These are phyloP conservation scores for Ciconia maguari DNA, from an alignment of 2,113 vertebrate species.

Conservation along the genomic window DNA sequence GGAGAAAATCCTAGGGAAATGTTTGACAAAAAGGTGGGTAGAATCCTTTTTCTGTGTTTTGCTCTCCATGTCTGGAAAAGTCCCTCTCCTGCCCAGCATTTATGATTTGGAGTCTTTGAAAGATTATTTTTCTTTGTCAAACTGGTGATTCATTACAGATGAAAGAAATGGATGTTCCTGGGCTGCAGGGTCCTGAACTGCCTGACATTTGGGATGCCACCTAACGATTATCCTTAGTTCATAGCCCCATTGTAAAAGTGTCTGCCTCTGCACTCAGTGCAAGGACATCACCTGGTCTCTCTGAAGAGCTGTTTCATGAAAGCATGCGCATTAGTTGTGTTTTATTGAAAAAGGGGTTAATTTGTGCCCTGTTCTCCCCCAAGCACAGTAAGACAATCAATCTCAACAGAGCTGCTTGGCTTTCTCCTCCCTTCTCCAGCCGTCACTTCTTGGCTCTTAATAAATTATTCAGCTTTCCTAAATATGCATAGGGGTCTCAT, in stretches of 20 bases:
- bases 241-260: neutral
- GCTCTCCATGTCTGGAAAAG: neutral
- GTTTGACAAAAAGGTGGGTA: neutral
- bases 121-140: neutral
- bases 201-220: neutral
- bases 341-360: conserved; percentile 13
- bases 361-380: conserved; percentile 9
- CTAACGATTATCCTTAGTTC: neutral
- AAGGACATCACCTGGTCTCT: neutral
- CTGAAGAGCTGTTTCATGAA: neutral
- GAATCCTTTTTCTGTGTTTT: neutral
- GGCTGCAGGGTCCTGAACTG: neutral
- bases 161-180: neutral
- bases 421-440: conserved; percentile 18
- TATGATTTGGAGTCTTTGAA: neutral
- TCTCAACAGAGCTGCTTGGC: neutral
- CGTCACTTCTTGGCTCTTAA: conserved; percentile 30
- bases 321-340: neutral
- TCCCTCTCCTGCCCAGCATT: neutral
- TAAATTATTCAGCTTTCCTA: conserved; percentile 68
- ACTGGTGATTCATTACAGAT: neutral
- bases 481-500: conserved; percentile 70
- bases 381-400: conserved; percentile 13
- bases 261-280: neutral
- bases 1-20: neutral